Base-by-base conservation (phyloP, 2,113 vertebrate genomes). In the Zosterops lateralis region DNA sequence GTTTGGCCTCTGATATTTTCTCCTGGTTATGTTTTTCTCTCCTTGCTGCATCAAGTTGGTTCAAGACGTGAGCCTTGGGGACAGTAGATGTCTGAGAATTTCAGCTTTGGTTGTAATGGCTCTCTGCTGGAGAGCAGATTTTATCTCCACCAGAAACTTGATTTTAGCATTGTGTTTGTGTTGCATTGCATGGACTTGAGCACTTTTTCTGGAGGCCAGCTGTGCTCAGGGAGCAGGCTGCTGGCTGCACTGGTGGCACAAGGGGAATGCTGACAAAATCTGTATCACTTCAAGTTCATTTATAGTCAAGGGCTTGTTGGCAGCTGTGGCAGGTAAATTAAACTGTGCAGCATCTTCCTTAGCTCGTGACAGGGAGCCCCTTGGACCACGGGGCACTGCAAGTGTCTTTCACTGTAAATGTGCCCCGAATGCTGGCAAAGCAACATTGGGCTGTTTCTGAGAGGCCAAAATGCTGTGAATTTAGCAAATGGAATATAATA, bases 401-500 rank as follows among this genome's bases (percentile, higher is more conserved):
- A 76, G 31, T 25, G 21, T 24, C 60, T 87, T 81, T 24, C 50
- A 11, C 34, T 61, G 15, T 34, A 51, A 64, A 57, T 36, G 25
- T 64, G 29, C 31, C 28, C n/a, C 1, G 4, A 24, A 67, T 22
- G 48, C 60, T 19, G 40, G 31, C 1, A 5, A 70, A 80, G 65
- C 50, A 77, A n/a, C 5, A 7, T 5, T 31, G 40, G 18, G n/a
- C 53, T 60, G 25, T 53, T 93, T 24, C 57, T 34, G n/a, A 56
- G 61, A 84, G 48, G 68, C 64, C 1, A 6, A 61, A 21, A 42
- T 93, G 68, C 68, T 26, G 78, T 78, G 90, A 85, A 88, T 76
- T 83, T 44, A 75, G 58, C 76, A 90, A 89, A 89, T 0, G 6
- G 64, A 51, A 58, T 73, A 74, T 90, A 95, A 96, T 95, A 87